phyloP scores from a whole-genome alignment of 2,113 vertebrate genomes.

The Ailurus styani region DNA sequence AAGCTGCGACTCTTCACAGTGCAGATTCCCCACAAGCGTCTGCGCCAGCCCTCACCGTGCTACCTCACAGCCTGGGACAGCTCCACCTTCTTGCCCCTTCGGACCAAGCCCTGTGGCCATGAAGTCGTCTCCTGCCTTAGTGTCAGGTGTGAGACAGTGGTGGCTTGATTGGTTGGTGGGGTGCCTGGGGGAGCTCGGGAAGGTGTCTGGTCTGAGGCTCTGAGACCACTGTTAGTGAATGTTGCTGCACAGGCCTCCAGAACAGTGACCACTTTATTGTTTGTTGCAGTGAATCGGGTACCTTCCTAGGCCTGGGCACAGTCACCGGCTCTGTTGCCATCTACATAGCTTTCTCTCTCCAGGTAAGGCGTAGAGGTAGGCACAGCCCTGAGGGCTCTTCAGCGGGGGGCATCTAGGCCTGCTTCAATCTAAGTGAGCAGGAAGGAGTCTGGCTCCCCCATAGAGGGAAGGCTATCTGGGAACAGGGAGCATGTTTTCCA shows the following conservation, averaged over 20 bases:
- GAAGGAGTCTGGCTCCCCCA: background rate
- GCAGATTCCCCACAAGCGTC: conserved; percentile 95
- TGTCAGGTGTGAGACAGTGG: conserved; percentile 83
- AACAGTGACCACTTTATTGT: background rate
- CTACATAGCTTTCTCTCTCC: conserved; percentile 94
- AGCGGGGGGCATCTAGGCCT: background rate
- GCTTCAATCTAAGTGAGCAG: background rate
- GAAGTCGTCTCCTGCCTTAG: conserved; percentile 93
- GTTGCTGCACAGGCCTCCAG: background rate
- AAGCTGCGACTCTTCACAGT: conserved; percentile 92
- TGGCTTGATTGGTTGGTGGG: background rate
- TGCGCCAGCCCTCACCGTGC: conserved; percentile 89
- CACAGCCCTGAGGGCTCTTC: background rate
- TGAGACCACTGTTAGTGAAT: accelerated
- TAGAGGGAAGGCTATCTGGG: background rate
- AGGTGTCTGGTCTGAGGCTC: background rate
- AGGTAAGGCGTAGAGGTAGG: conserved; percentile 84
- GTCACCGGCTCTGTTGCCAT: conserved; percentile 96
- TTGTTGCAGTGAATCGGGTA: conserved; percentile 89
- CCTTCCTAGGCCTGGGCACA: conserved; percentile 94
- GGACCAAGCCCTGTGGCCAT: conserved; percentile 89
- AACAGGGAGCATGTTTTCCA: background rate
- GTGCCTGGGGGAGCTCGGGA: background rate
- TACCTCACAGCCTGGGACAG: conserved; percentile 98
- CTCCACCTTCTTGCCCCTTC: conserved; percentile 89